These are phyloP conservation scores for Magallana gigas DNA, from an alignment of 1,140 invertebrate species.

Conservation along the genomic window DNA sequence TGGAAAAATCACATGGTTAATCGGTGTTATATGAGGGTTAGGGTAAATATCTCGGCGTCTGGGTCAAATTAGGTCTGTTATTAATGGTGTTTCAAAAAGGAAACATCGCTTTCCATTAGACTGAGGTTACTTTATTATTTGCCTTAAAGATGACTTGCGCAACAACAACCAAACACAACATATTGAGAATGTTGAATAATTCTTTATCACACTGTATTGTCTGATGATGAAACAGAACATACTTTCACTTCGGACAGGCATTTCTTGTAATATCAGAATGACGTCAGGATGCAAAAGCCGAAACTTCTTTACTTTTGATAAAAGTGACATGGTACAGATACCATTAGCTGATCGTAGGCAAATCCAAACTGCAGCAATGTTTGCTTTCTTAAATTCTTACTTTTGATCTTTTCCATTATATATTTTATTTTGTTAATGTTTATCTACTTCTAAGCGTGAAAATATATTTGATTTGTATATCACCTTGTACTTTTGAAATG, in stretches of 20 bases:
- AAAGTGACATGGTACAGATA: conserved; percentile 9
- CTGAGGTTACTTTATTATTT: neutral
- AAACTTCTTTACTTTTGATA: conserved; percentile 26
- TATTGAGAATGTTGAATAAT: too few relatives aligned
- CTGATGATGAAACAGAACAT: conserved; percentile 6
- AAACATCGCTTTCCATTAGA: neutral
- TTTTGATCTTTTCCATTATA: too few relatives aligned
- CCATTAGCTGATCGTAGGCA: neutral
- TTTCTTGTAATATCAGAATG: conserved; percentile 32
- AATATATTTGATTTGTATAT: too few relatives aligned
- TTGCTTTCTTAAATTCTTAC: too few relatives aligned
- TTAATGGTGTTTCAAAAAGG: conserved; percentile 16
- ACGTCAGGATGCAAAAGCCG: neutral
- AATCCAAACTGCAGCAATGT: too few relatives aligned
- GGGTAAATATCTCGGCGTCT: conserved; percentile 11
- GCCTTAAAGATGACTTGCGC: too few relatives aligned
- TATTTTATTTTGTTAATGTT: too few relatives aligned
- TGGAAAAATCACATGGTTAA: neutral
- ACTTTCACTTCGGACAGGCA: neutral
- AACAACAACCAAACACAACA: too few relatives aligned
- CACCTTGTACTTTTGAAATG: too few relatives aligned
- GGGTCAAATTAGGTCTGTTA: conserved; percentile 26
- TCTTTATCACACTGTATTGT: too few relatives aligned
- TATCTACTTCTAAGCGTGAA: too few relatives aligned
- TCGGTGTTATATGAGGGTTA: conserved; percentile 8